Base-by-base conservation (phyloP, 2,888 invertebrate genomes). In the Pseudococcus longispinus region DNA sequence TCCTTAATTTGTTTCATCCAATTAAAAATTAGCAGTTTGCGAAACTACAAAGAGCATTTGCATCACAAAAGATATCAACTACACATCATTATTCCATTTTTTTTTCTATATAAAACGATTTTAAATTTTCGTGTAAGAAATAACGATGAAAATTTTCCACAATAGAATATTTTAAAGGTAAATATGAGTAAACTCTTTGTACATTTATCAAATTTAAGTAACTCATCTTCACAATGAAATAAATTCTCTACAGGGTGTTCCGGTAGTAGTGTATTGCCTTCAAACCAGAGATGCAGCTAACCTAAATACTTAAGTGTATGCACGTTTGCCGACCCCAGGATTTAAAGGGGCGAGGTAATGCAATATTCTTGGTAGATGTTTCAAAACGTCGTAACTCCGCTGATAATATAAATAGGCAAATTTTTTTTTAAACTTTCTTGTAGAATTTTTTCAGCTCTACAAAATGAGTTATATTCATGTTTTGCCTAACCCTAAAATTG, bases 1-100 rank as follows among this genome's bases (percentile, higher is more conserved):
- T 80, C 42, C 77, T 80, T 32, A 80, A 80, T 80, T 80, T 80
- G 77, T 29, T 80, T 42, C 77, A 80, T 80, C 77, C 77, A 80
- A 80, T 80, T 80, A 80, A 80, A 80, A 80, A 80, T 42, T 80
- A 80, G 20, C 77, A 37, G 29, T 80, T 32, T 8, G 23, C 42
- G 20, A 42, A 80, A 80, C 20, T 29, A 20, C 77, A 77, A 1
- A 9, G 20, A 80, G 15, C 0, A 80, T 80, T 20, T 80, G 77
- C 77, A 80, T 42, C 20, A 80, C 77, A 80, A 80, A 80, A 32
- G 74, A 29, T 18, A 74, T 15, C 32, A 13, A n/a, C 23, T 55
- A 32, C 4, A 18, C 32, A 18, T 74, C n/a, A 18, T 42, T 42
- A 80, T n/a, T 42, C 29, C 18, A 15, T 70, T 70, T 70, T 29